These are phyloP conservation scores for Glareola pratincola DNA, from an alignment of 2,113 vertebrate species.

Conservation along the genomic window DNA sequence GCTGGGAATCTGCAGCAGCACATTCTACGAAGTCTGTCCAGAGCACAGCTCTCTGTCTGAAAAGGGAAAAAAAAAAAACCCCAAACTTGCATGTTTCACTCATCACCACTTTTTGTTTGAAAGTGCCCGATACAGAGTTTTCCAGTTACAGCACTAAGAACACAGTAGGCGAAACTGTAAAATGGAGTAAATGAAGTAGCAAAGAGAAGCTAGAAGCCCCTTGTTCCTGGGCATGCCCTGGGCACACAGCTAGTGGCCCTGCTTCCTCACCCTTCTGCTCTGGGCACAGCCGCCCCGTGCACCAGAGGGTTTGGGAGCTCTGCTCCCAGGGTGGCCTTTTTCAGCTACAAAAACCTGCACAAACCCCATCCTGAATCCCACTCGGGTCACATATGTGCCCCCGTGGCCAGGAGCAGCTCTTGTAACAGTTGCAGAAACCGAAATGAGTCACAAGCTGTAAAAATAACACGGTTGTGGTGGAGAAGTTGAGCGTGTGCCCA, in stretches of 20 bases:
- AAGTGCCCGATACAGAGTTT: background rate
- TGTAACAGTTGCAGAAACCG: background rate
- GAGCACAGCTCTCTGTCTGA: background rate
- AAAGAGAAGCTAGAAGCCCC: background rate
- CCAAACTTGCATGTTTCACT: background rate
- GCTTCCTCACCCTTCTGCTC: background rate
- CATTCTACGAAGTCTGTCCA: background rate
- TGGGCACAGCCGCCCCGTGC: background rate
- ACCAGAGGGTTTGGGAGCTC: background rate
- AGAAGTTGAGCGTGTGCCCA: background rate
- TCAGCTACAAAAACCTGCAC: background rate
- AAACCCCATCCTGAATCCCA: background rate
- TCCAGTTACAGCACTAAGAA: background rate
- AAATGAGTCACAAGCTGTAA: background rate
- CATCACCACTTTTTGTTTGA: background rate
- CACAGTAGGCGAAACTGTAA: background rate
- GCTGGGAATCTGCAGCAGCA: background rate
- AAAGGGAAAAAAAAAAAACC: background rate
- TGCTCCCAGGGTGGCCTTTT: background rate
- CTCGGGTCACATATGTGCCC: fast-evolving
- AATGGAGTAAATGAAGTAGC: background rate
- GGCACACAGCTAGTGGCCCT: background rate
- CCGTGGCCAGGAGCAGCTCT: background rate
- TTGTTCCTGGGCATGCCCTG: background rate
- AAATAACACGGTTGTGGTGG: background rate